phyloP scores from a whole-genome alignment of 2,113 vertebrate species.

The Prunella himalayana region DNA sequence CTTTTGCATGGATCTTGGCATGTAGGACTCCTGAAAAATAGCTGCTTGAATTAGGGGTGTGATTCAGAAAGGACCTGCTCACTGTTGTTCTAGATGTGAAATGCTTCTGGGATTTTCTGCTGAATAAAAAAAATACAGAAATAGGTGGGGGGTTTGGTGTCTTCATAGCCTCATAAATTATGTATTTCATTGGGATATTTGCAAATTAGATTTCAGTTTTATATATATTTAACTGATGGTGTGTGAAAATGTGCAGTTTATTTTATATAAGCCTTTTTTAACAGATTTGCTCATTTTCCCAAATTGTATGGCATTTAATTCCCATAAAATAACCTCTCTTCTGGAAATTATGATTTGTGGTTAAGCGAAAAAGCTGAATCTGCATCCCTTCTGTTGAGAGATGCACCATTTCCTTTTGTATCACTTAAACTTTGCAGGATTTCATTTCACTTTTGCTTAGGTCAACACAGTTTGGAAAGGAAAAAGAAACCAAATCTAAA shows the following conservation, averaged over 20 bases:
- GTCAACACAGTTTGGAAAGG: background rate
- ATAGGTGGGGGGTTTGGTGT: background rate
- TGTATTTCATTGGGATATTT: background rate
- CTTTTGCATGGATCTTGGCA: background rate
- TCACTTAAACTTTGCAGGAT: background rate
- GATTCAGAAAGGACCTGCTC: background rate
- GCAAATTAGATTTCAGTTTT: background rate
- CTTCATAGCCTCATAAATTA: background rate
- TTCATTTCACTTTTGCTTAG: background rate
- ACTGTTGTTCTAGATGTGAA: background rate
- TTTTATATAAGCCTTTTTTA: background rate
- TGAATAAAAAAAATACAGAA: background rate
- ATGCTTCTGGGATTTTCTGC: background rate
- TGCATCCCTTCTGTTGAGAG: background rate
- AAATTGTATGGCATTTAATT: background rate
- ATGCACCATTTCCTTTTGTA: background rate
- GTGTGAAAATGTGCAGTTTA: background rate
- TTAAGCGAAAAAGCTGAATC: background rate
- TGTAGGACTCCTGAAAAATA: background rate
- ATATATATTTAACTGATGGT: background rate
- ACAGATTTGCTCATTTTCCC: background rate
- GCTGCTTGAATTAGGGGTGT: background rate
- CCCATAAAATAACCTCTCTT: background rate
- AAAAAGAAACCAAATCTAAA: background rate
- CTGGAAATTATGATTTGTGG: background rate